phyloP scores from a whole-genome alignment of 2,113 vertebrate species.

The Macrotus californicus region DNA sequence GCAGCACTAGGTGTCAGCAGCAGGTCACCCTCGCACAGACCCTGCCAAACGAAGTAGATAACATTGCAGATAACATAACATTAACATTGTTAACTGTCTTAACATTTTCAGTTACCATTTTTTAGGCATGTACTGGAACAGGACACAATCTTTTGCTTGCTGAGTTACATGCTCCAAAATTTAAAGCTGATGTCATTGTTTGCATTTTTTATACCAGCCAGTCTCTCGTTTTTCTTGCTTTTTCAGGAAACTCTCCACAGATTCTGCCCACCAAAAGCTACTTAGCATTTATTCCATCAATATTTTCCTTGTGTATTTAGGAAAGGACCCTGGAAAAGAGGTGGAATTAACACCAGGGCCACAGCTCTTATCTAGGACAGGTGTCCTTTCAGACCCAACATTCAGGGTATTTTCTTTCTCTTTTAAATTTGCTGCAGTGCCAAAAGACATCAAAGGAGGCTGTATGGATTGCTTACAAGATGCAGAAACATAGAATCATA shows the following conservation, averaged over 20 bases:
- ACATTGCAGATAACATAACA: too few species aligned
- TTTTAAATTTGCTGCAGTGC: background rate
- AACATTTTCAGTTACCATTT: background rate
- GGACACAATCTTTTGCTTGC: background rate
- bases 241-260: background rate
- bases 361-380: background rate
- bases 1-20: background rate
- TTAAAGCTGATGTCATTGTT: background rate
- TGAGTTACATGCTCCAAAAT: background rate
- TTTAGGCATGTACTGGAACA: background rate
- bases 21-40: fast-evolving
- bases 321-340: background rate
- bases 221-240: background rate
- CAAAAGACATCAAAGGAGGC: background rate
- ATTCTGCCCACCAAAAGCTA: background rate
- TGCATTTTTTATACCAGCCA: background rate
- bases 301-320: background rate
- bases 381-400: background rate
- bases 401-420: background rate
- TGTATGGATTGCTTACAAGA: background rate
- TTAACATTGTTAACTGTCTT: too few species aligned
- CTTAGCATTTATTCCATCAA: background rate
- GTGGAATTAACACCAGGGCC: background rate
- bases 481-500: background rate
- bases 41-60: fast-evolving